These are phyloP conservation scores for Naso thynnoides DNA, from an alignment of 2,797 vertebrate genomes.

Conservation along the genomic window DNA sequence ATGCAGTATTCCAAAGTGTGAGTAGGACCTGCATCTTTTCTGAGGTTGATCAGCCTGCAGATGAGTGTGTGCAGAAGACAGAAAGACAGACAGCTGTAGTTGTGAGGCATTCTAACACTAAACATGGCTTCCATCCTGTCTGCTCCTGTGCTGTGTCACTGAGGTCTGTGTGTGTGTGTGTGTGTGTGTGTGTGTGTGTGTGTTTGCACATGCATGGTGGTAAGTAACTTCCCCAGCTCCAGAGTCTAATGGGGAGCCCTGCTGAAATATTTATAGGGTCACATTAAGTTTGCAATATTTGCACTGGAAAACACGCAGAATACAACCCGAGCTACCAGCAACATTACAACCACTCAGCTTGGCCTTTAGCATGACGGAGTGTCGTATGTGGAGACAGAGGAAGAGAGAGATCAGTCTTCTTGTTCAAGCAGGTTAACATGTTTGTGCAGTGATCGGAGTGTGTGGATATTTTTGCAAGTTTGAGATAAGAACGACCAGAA, in stretches of 20 bases:
- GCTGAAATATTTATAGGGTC: slow-evolving; percentile 81
- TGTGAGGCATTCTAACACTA: slow-evolving; percentile 8
- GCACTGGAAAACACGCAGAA: slow-evolving; percentile 65
- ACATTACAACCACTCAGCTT: slow-evolving; percentile 64
- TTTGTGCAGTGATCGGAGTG: slow-evolving; percentile 14
- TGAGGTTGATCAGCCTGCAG: background rate
- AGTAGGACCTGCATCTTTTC: background rate
- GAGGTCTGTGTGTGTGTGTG: slow-evolving; percentile 28
- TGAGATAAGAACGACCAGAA: slow-evolving; percentile 46
- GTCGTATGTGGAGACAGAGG: slow-evolving; percentile 35
- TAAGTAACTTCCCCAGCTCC: slow-evolving; percentile 61
- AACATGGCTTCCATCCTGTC: slow-evolving; percentile 31
- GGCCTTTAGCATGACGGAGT: slow-evolving; percentile 50
- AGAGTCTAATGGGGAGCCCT: slow-evolving; percentile 72
- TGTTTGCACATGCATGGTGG: slow-evolving; percentile 28
- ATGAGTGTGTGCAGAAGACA: slow-evolving; percentile 1
- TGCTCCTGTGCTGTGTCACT: slow-evolving; percentile 21
- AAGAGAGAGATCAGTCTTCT: slow-evolving; percentile 25
- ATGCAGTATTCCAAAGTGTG: background rate
- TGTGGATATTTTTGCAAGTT: slow-evolving; percentile 20
- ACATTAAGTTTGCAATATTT: slow-evolving; percentile 82
- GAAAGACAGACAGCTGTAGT: background rate
- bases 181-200: slow-evolving; percentile 17
- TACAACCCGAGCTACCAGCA: slow-evolving; percentile 62
- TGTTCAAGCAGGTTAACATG: slow-evolving; percentile 30